A percentile compares a stretch with the other conserved stretches of the same genome.
phyloP scores from a whole-genome alignment of 2,888 invertebrate genomes.

The Chydorus sphaericus region DNA sequence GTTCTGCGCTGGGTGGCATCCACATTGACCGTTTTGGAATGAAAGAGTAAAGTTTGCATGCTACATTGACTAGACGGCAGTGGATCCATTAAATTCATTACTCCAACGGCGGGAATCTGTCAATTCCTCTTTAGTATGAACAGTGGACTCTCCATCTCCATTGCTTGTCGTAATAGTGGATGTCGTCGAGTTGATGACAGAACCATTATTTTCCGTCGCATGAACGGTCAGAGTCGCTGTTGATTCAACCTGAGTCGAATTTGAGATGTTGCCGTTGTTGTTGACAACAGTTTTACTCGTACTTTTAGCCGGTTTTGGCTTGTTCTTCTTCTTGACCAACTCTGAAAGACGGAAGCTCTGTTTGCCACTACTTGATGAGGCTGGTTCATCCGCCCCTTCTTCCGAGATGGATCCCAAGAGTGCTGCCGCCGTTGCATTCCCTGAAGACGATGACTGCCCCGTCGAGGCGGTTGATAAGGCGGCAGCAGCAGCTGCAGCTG shows the following conservation, averaged over 20 bases:
- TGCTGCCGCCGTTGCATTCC: not conserved
- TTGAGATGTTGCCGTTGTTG: not conserved
- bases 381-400: constrained; percentile 4
- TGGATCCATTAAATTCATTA: not conserved
- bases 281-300: too few species aligned
- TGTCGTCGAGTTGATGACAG: not conserved
- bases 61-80: not conserved
- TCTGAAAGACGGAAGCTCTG: not conserved
- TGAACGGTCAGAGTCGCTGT: not conserved
- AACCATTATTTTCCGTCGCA: not conserved
- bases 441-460: not conserved
- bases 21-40: too few species aligned
- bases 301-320: not conserved
- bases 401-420: constrained; percentile 2
- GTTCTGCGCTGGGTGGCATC: too few species aligned
- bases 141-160: not conserved
- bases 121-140: not conserved
- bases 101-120: not conserved
- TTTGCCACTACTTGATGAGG: not conserved
- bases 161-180: not conserved
- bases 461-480: not conserved
- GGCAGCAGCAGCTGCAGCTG: not conserved
- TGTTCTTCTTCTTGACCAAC: constrained; percentile 10
- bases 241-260: too few species aligned
- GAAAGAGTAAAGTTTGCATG: too few species aligned